Conservation (phyloP, 2,888 invertebrate species). For the Metallyticus violacea region DNA sequence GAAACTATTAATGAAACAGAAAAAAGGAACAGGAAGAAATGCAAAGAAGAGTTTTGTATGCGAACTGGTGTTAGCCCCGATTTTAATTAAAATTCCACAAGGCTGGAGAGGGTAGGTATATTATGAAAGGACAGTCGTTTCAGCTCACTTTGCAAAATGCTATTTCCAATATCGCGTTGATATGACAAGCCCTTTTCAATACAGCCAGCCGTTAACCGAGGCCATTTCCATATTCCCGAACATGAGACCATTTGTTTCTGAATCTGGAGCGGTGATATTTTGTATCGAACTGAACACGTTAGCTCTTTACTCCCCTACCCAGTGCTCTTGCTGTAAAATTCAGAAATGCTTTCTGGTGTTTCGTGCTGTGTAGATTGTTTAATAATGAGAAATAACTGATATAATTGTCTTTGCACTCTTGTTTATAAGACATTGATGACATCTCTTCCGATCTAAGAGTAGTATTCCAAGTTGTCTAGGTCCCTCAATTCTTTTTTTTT, state of each 20-base stretch:
- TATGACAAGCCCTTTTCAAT: background rate
- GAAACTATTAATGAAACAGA: background rate
- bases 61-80: background rate
- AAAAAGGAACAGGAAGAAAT: background rate
- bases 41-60: background rate
- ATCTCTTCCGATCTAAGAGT: too few relatives aligned
- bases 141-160: background rate
- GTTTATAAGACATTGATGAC: too few relatives aligned
- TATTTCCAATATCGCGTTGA: background rate
- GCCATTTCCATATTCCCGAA: background rate
- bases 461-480: too few relatives aligned
- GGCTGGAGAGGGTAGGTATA: background rate
- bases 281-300: background rate
- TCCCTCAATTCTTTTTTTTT: too few relatives aligned
- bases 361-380: too few relatives aligned
- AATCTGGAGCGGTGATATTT: background rate
- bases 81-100: background rate
- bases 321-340: background rate
- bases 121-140: background rate
- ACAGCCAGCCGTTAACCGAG: background rate
- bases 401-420: too few relatives aligned
- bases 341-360: background rate
- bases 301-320: background rate
- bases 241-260: background rate
- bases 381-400: too few relatives aligned